Base-by-base conservation (phyloP, 1,140 invertebrate genomes). In the Drosophila novamexicana region DNA sequence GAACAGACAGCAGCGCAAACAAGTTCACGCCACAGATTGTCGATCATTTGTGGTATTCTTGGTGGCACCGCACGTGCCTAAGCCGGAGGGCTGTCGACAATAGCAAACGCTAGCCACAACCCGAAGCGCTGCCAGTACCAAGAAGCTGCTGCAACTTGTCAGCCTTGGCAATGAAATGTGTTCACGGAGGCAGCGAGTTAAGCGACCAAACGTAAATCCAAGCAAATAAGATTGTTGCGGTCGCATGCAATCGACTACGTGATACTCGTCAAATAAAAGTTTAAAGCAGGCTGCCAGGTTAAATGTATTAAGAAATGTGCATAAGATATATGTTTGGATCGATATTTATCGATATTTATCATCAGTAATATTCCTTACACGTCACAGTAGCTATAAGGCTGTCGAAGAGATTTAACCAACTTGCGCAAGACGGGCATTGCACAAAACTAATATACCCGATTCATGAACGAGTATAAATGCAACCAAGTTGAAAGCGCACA, bases 21-120 rank as follows among this genome's bases (percentile, higher is more conserved):
- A 1, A 34, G 14, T 34, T 32, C 22, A 39, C 45, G 64, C 56
- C 69, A 61, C 44, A 40, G 42, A 45, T 63, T 64, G 59, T 71
- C 73, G 62, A 75, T 75, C 68, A 69, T 61, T 65, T 65, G 57
- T 22, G 39, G 53, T 37, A 37, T 12, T 8, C 49, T 50, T 18
- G 57, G 39, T 22, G 18, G 18, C 39, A 14, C 53, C 54, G 71
- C 75, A 77, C 57, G 47, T 74, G 71, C 45, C 69, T 34, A 36
- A 50, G 37, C 18, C 69, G 58, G 69, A 42, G 12, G 14, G 5
- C n/a, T 37, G 34, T 39, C 53, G 4, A 44, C 18, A 39, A 37
- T 34, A 39, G 37, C 37, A 29, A 37, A 16, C 7, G 18, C 12
- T 29, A 10, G 7, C 18, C 37, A 37, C 7, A 29, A 0, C 22